Evolutionary conservation across 2,888 invertebrate genomes (phyloP).

Genomic region (Epiblema foenella): DNA sequence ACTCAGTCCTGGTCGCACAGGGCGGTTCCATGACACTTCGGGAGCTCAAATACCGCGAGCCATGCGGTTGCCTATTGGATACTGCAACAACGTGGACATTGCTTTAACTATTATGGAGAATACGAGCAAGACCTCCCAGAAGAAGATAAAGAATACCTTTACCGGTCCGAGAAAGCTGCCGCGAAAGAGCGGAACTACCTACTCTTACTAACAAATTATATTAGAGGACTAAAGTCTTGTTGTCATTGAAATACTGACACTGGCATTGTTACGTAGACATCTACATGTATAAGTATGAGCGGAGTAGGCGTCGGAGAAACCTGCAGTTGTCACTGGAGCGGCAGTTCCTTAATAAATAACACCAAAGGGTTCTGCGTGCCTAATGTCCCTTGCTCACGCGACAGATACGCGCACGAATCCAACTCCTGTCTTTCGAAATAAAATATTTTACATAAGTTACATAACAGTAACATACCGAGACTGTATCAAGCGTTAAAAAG

Average conservation of each 20-base stretch:
- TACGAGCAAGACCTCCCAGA: too few species aligned
- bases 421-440: background rate
- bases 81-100: too few species aligned
- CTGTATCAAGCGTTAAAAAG: background rate
- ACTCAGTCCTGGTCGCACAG: too few species aligned
- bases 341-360: conserved; percentile 74
- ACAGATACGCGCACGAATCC: conserved; percentile 45
- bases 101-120: too few species aligned
- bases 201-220: too few species aligned
- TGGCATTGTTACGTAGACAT: background rate
- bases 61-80: too few species aligned
- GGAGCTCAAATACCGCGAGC: too few species aligned
- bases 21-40: too few species aligned
- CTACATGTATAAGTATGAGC: background rate
- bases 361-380: conserved; percentile 73
- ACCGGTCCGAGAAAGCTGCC: too few species aligned
- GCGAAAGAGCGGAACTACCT: too few species aligned
- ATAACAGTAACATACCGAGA: background rate
- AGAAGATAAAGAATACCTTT: too few species aligned
- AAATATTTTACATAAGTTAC: conserved; percentile 1
- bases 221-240: background rate
- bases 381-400: conserved; percentile 77
- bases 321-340: conserved; percentile 53
- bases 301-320: background rate
- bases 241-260: background rate